These are phyloP conservation scores for Poecilia latipinna DNA, from an alignment of 2,113 vertebrate genomes.

Conservation along the genomic window DNA sequence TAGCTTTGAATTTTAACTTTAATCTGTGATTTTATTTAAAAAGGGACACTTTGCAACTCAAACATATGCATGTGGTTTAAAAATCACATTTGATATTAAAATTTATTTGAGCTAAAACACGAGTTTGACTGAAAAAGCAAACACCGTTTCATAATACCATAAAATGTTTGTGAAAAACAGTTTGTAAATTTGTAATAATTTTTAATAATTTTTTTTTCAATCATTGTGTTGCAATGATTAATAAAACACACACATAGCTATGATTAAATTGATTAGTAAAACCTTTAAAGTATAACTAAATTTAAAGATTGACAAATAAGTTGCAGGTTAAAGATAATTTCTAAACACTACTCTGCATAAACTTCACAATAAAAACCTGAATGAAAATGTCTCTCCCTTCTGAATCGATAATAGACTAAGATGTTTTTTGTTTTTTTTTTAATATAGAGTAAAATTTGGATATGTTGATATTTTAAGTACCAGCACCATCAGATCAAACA, in stretches of 20 bases:
- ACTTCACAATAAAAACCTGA: too few species aligned
- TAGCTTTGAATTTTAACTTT: too few species aligned
- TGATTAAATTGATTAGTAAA: not conserved
- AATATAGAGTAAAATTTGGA: too few species aligned
- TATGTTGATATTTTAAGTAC: not conserved
- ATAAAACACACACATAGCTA: not conserved
- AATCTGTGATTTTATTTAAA: too few species aligned
- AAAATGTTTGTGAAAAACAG: too few species aligned
- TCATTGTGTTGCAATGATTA: not conserved
- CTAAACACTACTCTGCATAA: not conserved
- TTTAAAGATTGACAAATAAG: not conserved
- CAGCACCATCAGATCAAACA: not conserved
- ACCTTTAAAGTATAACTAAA: not conserved
- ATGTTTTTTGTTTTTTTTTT: not conserved
- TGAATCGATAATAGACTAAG: not conserved
- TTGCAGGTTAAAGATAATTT: not conserved
- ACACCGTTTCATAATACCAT: too few species aligned
- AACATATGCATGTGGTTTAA: too few species aligned
- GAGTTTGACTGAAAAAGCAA: too few species aligned
- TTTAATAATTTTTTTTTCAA: not conserved
- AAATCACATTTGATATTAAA: too few species aligned
- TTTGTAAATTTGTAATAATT: too few species aligned
- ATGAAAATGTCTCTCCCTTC: not conserved
- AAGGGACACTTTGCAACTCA: too few species aligned
- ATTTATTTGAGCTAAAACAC: too few species aligned